Percentiles rank a stretch among this genome's conserved stretches.
Conservation (phyloP, 2,797 vertebrate genomes). For the Poecilia gillii region DNA sequence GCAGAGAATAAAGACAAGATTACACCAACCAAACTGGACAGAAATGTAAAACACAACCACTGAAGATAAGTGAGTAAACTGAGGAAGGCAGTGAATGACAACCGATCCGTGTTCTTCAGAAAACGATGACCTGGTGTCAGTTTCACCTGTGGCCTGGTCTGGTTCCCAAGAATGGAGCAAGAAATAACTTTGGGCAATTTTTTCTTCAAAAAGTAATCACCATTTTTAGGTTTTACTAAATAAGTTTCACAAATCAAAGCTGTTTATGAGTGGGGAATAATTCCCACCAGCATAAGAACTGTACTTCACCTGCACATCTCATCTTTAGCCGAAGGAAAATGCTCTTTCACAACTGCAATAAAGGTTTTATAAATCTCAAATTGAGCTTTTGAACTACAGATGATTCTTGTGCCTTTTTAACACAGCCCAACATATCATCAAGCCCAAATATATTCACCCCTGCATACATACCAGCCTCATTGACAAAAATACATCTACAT, state of each 20-base stretch:
- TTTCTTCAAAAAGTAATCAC: background rate
- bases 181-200: background rate
- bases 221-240: background rate
- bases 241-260: background rate
- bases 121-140: background rate
- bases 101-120: background rate
- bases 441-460: background rate
- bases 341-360: background rate
- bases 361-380: background rate
- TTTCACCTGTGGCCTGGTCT: background rate
- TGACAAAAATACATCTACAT: background rate
- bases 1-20: background rate
- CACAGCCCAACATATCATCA: background rate
- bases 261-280: background rate
- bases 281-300: background rate
- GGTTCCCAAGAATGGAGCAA: background rate
- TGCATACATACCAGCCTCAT: background rate
- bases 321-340: background rate
- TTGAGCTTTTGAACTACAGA: background rate
- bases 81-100: background rate
- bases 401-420: background rate
- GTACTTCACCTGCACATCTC: background rate
- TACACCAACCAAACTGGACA: background rate
- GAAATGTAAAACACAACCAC: background rate
- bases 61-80: background rate